Evolutionary conservation across 2,113 vertebrate species (phyloP).

Genomic region (Ellobius talpinus): DNA sequence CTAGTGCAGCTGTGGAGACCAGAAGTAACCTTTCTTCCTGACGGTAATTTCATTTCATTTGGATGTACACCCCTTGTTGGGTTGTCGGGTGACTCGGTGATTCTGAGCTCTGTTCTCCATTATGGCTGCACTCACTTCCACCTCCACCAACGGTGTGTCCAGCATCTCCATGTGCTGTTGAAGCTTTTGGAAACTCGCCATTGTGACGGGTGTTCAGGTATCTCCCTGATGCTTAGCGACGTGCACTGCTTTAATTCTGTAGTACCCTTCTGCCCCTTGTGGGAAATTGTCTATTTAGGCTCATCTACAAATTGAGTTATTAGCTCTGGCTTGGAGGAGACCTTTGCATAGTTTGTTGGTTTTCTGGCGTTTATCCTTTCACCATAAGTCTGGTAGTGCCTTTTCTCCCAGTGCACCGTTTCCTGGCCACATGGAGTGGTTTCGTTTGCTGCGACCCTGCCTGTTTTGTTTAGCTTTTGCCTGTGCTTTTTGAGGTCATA

Average conservation of each 20-base stretch:
- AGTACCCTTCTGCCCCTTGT: background rate
- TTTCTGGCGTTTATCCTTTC: background rate
- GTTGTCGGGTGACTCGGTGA: background rate
- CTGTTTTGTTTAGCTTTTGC: background rate
- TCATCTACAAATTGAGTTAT: background rate
- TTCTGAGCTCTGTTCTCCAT: background rate
- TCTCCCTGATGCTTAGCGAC: background rate
- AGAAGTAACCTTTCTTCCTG: too few species aligned
- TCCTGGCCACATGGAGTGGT: background rate
- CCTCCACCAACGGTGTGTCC: background rate
- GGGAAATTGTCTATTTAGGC: background rate
- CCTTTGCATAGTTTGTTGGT: background rate
- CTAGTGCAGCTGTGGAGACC: background rate
- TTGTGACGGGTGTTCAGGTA: background rate
- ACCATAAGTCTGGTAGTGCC: background rate
- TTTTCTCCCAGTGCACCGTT: background rate
- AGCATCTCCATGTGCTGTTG: background rate
- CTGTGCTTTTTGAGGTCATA: background rate
- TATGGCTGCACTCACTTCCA: background rate
- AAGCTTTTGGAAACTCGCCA: background rate
- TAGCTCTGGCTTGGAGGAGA: background rate
- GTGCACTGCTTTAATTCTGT: too few species aligned
- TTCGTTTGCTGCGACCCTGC: too few species aligned
- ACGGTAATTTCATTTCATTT: background rate
- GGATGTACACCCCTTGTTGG: background rate